phyloP scores from a whole-genome alignment of 2,113 vertebrate genomes.

The Melanostigma gelatinosum region DNA sequence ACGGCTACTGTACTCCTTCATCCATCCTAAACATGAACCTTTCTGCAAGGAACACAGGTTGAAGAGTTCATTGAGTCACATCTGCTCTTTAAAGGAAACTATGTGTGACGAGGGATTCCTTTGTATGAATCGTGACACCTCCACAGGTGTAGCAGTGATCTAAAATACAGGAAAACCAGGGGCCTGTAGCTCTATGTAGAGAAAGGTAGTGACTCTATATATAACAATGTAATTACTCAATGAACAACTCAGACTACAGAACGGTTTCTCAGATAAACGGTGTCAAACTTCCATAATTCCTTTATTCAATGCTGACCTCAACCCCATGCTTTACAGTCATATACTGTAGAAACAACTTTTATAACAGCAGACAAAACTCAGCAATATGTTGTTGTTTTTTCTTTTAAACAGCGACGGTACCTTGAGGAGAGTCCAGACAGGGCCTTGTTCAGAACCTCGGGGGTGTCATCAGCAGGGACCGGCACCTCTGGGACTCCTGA shows the following conservation, averaged over 20 bases:
- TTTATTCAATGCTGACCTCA: neutral
- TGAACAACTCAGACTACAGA: neutral
- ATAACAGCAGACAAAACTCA: neutral
- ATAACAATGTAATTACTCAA: neutral
- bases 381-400: neutral
- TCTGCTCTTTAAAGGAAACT: no score
- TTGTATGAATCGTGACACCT: constrained; percentile 15
- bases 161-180: neutral
- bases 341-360: neutral
- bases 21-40: neutral
- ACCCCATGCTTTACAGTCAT: neutral
- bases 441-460: constrained; percentile 95
- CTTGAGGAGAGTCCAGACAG: constrained; percentile 96
- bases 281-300: neutral
- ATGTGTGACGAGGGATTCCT: neutral
- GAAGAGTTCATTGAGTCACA: no score
- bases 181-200: neutral
- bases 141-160: neutral
- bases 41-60: neutral
- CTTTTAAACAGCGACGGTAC: constrained; percentile 68
- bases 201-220: no score
- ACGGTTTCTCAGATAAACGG: neutral
- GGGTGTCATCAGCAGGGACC: constrained; percentile 89
- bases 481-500: constrained; percentile 78
- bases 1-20: neutral